These are phyloP conservation scores for Iselma pallidipennis DNA, from an alignment of 2,888 invertebrate species.

Conservation along the genomic window DNA sequence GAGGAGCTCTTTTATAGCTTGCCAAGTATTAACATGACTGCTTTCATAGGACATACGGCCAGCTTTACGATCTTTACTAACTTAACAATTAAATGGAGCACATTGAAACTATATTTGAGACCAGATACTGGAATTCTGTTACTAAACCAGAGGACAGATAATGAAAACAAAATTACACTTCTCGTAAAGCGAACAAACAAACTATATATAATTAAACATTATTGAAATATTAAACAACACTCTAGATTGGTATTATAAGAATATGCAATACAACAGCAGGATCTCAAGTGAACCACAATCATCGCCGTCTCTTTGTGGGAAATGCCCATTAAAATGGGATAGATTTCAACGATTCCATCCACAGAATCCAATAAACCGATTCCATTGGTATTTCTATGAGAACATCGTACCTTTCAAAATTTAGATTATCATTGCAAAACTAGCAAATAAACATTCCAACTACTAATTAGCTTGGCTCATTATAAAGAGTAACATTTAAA, in stretches of 20 bases:
- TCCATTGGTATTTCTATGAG: not conserved
- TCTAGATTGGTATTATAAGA: not conserved
- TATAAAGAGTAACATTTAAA: not conserved
- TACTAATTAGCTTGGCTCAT: not conserved
- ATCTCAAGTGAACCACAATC: not conserved
- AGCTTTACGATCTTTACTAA: slow-evolving; percentile 27
- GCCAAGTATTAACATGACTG: slow-evolving; percentile 31
- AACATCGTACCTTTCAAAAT: not conserved
- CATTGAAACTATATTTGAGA: not conserved
- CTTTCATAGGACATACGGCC: slow-evolving; percentile 31
- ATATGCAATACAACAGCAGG: not conserved
- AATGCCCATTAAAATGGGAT: not conserved
- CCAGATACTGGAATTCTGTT: too few relatives aligned
- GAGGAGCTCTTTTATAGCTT: slow-evolving; percentile 30
- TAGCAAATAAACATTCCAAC: too few relatives aligned
- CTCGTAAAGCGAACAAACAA: not conserved
- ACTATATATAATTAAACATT: not conserved
- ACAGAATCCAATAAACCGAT: not conserved
- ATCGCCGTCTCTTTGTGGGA: not conserved
- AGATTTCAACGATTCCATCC: not conserved
- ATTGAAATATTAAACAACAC: not conserved
- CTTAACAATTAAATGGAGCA: slow-evolving; percentile 25
- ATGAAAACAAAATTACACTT: not conserved
- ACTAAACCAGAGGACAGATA: too few relatives aligned
- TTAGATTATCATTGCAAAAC: too few relatives aligned